phyloP scores from a whole-genome alignment of 2,797 vertebrate species.

The Meda fulgida region DNA sequence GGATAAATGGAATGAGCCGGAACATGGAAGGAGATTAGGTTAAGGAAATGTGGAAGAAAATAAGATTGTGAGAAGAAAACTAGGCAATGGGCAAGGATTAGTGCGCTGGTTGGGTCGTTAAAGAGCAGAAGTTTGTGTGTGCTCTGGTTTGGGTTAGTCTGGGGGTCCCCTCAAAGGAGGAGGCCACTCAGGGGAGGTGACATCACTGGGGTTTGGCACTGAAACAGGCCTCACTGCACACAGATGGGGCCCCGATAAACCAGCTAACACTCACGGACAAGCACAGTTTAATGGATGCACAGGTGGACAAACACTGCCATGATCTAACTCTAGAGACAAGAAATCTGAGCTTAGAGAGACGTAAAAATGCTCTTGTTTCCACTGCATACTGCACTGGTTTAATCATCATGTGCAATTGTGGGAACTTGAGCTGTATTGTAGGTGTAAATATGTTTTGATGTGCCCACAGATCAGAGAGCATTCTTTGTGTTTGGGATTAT shows the following conservation, averaged over 20 bases:
- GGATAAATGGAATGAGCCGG: background rate
- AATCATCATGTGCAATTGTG: background rate
- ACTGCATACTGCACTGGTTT: background rate
- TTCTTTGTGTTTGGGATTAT: slow-evolving; percentile 10
- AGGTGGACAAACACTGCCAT: slow-evolving; percentile 54
- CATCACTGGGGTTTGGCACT: slow-evolving; percentile 68
- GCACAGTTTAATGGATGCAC: slow-evolving; percentile 39
- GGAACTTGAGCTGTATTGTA: slow-evolving; percentile 15
- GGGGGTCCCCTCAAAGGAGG: slow-evolving; percentile 55
- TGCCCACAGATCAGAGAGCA: background rate
- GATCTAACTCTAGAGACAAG: slow-evolving; percentile 32
- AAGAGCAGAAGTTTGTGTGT: slow-evolving; percentile 33
- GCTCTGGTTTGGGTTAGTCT: background rate
- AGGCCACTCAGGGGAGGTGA: slow-evolving; percentile 55
- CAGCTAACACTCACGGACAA: slow-evolving; percentile 29
- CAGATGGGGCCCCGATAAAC: slow-evolving; percentile 43
- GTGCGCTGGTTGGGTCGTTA: slow-evolving; percentile 56
- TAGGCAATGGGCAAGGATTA: slow-evolving; percentile 41
- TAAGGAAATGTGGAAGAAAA: slow-evolving; percentile 5
- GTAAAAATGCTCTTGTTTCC: background rate
- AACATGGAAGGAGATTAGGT: background rate
- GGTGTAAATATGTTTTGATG: slow-evolving; percentile 26
- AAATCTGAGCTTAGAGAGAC: slow-evolving; percentile 7
- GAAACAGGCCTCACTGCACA: slow-evolving; percentile 66
- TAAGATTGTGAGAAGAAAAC: slow-evolving; percentile 13